phyloP scores from a whole-genome alignment of 2,888 invertebrate genomes.

The Conistra vaccinii region DNA sequence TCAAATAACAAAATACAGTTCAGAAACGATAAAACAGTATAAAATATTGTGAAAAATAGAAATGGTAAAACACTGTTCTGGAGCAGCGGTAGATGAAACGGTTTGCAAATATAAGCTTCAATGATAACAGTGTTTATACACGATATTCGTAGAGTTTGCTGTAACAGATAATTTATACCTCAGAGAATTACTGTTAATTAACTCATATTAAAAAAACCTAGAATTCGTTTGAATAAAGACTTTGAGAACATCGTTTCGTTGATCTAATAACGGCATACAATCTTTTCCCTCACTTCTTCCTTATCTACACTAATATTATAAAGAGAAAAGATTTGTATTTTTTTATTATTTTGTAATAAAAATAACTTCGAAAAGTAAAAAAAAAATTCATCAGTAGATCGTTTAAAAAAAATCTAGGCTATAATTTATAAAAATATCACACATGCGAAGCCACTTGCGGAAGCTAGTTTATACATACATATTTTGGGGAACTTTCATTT shows the following conservation, averaged over 20 bases:
- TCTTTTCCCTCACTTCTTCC: neutral
- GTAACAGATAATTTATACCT: too few species aligned
- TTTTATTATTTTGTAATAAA: too few species aligned
- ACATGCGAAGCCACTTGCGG: too few species aligned
- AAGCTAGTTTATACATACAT: too few species aligned
- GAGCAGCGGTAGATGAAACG: neutral
- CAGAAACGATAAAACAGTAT: neutral
- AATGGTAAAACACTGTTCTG: neutral
- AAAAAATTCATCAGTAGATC: too few species aligned
- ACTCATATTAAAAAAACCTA: neutral
- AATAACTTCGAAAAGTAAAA: too few species aligned
- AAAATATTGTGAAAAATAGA: slow-evolving; percentile 9
- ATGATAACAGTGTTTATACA: neutral
- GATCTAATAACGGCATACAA: neutral
- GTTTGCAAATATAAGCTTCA: slow-evolving; percentile 6
- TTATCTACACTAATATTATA: too few species aligned
- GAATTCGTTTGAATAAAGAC: neutral
- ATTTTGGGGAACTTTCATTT: neutral
- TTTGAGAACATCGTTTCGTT: neutral
- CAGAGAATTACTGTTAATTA: neutral
- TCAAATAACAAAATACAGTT: slow-evolving; percentile 1
- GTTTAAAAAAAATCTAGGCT: too few species aligned
- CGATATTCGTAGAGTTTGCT: neutral
- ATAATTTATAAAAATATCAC: too few species aligned
- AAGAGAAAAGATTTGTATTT: too few species aligned